Evolutionary conservation across 1,140 invertebrate species (phyloP), one percentile per base, ranked within the genome.

Genomic region (Apis cerana): DNA sequence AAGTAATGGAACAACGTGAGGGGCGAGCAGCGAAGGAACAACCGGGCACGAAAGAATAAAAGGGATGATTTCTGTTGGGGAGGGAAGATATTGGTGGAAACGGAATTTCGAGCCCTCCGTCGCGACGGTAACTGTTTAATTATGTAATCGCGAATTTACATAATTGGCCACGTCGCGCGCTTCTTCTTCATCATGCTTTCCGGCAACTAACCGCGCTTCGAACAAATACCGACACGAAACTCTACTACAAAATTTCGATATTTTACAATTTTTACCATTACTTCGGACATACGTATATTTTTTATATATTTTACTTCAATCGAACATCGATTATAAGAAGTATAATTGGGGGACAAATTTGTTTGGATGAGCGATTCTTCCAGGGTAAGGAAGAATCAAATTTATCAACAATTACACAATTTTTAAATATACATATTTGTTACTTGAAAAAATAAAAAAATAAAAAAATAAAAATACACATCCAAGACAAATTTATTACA

Each of bases 61-160:
- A 70, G 61, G 75, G 33, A 48, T n/a, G 59, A 15, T 9, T 11
- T 43, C 43, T n/a, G 80, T 52, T 59, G 33, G 33, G 33, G 33
- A 64, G 70, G 76, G 61, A 62, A 62, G 82, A 87, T 87, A 84
- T 87, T 54, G 70, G 75, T 58, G 56, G 81, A 74, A 83, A 78
- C 64, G 70, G 59, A 81, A 75, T 82, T 72, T 62, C 17, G 72
- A 82, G 75, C 71, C 68, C 82, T 43, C 59, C 76, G 80, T 78
- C 80, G 77, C 70, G 79, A 79, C 68, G 86, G 83, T 90, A 90
- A 89, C 89, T 91, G 86, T 91, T 91, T 91, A 91, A 91, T 91
- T 91, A 91, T 91, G 89, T 91, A 91, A 90, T 91, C 90, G 79
- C 71, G 80, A 91, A 91, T 91, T 90, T 91, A 87, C 89, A 91